Base-by-base conservation (phyloP, 2,888 invertebrate genomes). In the Folsomia candida region DNA sequence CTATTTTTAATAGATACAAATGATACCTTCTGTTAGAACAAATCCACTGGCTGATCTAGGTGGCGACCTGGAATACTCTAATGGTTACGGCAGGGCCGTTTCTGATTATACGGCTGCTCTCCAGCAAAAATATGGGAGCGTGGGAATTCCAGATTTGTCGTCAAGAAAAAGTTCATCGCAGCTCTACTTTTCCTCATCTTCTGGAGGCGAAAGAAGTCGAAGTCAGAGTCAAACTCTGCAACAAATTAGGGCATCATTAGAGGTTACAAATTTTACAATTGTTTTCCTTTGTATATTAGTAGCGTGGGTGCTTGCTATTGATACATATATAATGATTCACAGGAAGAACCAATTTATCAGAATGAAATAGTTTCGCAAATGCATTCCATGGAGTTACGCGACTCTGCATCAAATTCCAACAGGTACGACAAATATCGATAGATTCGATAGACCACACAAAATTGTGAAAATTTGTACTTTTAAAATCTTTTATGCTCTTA, bases 81-180 rank as follows among this genome's bases (percentile, higher is more conserved):
- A 26, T 29, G 59, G 79, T 61, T 51, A 72, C 73, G 62, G 85
- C 51, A 84, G 84, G 51, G 74, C 84, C 9, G 80, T 84, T 0
- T 84, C 85, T 60, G 84, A 84, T 0, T 83, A 84, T 70, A 83
- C 85, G 0, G 83, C 83, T 75, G 78, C 83, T 1, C 83, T 83
- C 77, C 76, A 82, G 0, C 83, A 82, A 9, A 60, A 60, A 24
- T 60, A 60, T 60, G 60, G 60, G 24, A 60, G 9, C 6, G 25
- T 27, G 6, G 18, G 9, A 11, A 60, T 60, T 25, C 60, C 60
- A 9, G 26, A 57, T 57, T 20, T 57, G 6, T 57, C 57, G 18
- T n/a, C 57, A 9, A n/a, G 20, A 9, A 57, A 57, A 20, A 11
- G 20, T 57, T 57, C 57, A 6, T 57, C 57, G 6, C 57, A 57